phyloP scores from a whole-genome alignment of 2,797 vertebrate genomes.

The Cossypha niveicapilla region DNA sequence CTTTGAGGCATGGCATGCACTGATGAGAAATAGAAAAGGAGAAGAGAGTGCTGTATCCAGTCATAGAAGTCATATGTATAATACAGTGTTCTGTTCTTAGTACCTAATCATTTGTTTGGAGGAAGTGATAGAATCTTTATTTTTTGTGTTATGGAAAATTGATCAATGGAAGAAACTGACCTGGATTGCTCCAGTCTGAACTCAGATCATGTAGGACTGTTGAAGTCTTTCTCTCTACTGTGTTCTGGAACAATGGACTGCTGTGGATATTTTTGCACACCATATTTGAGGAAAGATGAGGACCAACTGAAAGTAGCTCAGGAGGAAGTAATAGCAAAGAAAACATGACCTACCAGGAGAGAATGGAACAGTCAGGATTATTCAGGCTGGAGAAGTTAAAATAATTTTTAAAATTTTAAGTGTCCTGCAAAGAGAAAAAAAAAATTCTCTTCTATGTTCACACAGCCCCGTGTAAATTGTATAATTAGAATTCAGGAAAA shows the following conservation, averaged over 20 bases:
- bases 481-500: background rate
- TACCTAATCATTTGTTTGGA: background rate
- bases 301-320: background rate
- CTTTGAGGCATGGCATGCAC: background rate
- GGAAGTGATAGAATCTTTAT: background rate
- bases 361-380: background rate
- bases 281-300: background rate
- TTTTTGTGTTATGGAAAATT: background rate
- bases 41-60: background rate
- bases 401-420: background rate
- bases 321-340: background rate
- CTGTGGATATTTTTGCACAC: background rate
- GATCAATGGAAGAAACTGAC: background rate
- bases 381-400: background rate
- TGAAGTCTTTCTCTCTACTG: background rate
- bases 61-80: background rate
- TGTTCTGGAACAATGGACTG: background rate
- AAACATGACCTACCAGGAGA: background rate
- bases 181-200: background rate
- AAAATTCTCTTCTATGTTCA: background rate
- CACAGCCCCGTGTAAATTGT: background rate
- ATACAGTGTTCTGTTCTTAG: background rate
- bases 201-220: background rate
- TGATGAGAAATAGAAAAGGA: background rate
- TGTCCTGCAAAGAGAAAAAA: background rate